Evolutionary conservation across 2,797 vertebrate genomes (phyloP).

Genomic region (Phrynocephalus forsythii): DNA sequence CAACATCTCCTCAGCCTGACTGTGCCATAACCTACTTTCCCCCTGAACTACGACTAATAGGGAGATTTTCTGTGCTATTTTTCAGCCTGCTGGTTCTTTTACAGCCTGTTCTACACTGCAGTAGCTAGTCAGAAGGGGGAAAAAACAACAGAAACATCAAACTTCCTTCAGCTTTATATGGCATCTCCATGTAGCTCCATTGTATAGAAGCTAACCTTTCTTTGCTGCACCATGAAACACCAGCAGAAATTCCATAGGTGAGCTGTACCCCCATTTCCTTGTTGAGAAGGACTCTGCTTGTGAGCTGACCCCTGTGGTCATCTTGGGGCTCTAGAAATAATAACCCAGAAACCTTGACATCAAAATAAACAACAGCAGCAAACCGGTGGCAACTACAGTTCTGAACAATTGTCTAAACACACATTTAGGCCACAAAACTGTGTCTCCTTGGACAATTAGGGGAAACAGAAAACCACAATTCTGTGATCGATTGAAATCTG

Average conservation of each 20-base stretch:
- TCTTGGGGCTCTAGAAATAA: not conserved
- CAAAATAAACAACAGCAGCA: too few relatives aligned
- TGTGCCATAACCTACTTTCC: conserved; percentile 28
- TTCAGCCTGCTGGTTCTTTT: not conserved
- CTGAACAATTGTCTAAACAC: not conserved
- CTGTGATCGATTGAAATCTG: not conserved
- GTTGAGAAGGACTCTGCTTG: too few relatives aligned
- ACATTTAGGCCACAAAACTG: not conserved
- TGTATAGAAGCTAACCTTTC: not conserved
- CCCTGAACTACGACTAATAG: not conserved
- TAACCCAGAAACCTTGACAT: not conserved
- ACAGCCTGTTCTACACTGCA: not conserved
- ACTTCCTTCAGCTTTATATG: not conserved
- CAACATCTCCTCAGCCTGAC: not conserved
- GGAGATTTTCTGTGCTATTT: not conserved
- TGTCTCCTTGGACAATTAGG: not conserved
- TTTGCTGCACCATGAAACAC: not conserved
- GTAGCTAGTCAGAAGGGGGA: not conserved
- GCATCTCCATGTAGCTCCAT: not conserved
- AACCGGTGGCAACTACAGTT: not conserved
- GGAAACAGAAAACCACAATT: not conserved
- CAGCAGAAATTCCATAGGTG: not conserved
- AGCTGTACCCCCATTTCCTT: not conserved
- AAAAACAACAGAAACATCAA: not conserved
- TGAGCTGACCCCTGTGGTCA: not conserved